These are phyloP conservation scores for Stegostoma tigrinum DNA, from an alignment of 2,113 vertebrate genomes.

Conservation along the genomic window DNA sequence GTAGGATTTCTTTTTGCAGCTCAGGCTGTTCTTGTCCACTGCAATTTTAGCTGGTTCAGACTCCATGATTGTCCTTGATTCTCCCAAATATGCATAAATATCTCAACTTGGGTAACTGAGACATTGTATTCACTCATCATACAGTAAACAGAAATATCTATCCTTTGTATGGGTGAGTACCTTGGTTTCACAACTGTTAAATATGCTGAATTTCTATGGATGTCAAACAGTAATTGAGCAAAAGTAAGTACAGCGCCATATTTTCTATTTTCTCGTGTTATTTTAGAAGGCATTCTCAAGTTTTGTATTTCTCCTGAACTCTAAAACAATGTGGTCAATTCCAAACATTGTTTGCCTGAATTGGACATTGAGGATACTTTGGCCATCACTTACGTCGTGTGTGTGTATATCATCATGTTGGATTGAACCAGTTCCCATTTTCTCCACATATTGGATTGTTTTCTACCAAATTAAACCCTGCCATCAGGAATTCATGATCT, in stretches of 20 bases:
- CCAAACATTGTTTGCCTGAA: background rate
- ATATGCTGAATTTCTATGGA: background rate
- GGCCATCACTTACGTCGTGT: background rate
- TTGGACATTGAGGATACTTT: background rate
- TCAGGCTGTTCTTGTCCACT: background rate
- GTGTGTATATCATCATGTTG: background rate
- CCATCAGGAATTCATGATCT: conserved; percentile 25
- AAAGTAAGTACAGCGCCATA: background rate
- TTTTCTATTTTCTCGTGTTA: background rate
- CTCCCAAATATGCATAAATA: background rate
- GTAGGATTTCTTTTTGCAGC: background rate
- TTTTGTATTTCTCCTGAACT: background rate
- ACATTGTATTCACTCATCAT: background rate
- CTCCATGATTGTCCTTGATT: background rate
- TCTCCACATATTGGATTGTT: background rate
- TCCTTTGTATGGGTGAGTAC: background rate
- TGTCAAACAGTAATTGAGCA: background rate
- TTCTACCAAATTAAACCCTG: background rate
- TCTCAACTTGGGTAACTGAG: background rate
- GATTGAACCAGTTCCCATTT: background rate
- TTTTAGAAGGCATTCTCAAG: background rate
- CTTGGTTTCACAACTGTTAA: background rate
- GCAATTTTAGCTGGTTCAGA: background rate
- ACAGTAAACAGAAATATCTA: background rate
- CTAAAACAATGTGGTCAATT: background rate